A percentile compares a stretch with the other conserved stretches of the same genome.
Evolutionary conservation across 1,140 invertebrate genomes (phyloP).

Genomic region (Periplaneta americana): DNA sequence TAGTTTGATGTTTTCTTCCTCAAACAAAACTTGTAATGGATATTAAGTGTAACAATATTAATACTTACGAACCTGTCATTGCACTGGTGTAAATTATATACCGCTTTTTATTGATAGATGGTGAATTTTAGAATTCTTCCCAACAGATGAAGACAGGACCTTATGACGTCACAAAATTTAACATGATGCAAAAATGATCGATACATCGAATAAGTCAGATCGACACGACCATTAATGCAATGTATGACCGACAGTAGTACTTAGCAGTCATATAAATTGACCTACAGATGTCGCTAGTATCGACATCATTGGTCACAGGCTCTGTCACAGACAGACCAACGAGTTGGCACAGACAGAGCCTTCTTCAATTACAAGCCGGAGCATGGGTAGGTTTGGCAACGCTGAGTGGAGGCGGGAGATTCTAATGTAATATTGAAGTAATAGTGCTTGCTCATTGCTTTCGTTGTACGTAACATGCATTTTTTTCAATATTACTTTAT

Average conservation of each 20-base stretch:
- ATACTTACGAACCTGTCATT: not conserved
- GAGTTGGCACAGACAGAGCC: too few species aligned
- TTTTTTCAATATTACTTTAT: too few species aligned
- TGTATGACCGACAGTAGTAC: not conserved
- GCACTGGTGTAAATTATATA: not conserved
- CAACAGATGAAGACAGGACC: not conserved
- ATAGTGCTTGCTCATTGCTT: too few species aligned
- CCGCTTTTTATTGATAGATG: not conserved
- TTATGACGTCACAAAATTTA: not conserved
- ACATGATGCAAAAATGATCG: not conserved
- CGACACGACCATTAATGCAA: not conserved
- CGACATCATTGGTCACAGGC: too few species aligned
- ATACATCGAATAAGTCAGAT: not conserved
- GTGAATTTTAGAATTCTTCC: not conserved
- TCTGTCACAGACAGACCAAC: too few species aligned
- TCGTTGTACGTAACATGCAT: too few species aligned
- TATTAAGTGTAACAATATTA: not conserved
- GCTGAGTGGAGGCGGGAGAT: too few species aligned
- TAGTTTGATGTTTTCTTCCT: not conserved
- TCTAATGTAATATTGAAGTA: too few species aligned
- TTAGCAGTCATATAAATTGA: not conserved
- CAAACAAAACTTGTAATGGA: not conserved
- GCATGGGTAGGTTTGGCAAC: too few species aligned
- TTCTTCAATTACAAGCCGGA: too few species aligned
- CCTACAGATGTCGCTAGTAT: not conserved